Conservation (phyloP, 2,797 vertebrate species). For the Hylomyscus alleni region DNA sequence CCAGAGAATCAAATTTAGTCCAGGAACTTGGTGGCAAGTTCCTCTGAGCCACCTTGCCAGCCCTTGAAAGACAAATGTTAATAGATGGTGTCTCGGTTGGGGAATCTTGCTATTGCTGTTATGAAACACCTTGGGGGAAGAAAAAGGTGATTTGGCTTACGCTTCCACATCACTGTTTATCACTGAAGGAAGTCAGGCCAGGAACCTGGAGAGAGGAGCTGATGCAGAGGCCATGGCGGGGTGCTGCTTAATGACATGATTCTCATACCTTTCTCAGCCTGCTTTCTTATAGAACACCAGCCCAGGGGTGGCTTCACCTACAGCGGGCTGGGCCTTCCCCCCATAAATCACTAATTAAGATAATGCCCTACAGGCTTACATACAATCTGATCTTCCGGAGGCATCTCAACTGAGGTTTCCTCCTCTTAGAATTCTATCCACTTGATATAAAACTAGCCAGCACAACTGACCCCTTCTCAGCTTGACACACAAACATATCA, state of each 20-base stretch:
- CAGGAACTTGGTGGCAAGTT: no score
- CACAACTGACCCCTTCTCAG: not conserved
- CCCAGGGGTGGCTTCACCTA: no score
- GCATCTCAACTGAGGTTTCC: not conserved
- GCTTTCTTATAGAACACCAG: not conserved
- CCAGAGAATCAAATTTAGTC: not conserved
- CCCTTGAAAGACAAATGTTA: conserved; percentile 42
- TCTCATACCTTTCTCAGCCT: not conserved
- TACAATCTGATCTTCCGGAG: not conserved
- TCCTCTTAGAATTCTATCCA: not conserved
- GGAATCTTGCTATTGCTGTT: no score
- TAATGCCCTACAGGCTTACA: not conserved
- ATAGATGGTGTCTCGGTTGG: not conserved
- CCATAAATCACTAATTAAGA: not conserved
- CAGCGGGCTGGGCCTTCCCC: no score
- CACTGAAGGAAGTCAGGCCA: not conserved
- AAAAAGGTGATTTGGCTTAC: not conserved
- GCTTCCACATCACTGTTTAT: not conserved
- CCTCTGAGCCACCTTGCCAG: not conserved
- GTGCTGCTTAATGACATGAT: not conserved
- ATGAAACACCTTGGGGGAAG: not conserved
- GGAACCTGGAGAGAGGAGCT: not conserved
- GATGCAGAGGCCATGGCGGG: not conserved
- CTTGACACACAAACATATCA: not conserved
- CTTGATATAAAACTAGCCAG: not conserved